A percentile compares a stretch with the other conserved stretches of the same genome.
phyloP scores from a whole-genome alignment of 1,140 invertebrate genomes.

The Steinernema khuongi region DNA sequence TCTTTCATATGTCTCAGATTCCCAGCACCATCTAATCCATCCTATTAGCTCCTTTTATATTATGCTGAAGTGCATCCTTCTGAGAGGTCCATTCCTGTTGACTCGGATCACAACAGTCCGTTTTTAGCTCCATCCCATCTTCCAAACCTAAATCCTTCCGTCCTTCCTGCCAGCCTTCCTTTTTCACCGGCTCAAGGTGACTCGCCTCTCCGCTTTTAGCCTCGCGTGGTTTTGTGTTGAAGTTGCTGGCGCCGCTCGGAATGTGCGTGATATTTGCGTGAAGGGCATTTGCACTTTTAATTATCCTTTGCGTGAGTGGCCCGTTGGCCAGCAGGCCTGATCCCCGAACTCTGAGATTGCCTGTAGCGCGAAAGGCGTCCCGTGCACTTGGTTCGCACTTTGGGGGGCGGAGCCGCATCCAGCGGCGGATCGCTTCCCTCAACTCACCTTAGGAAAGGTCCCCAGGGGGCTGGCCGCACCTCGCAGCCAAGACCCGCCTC shows the following conservation, averaged over 20 bases:
- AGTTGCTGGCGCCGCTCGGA: neutral
- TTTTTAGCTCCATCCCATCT: too few species aligned
- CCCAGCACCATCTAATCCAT: too few species aligned
- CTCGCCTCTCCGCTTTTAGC: neutral
- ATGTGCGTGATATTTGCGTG: conserved; percentile 14
- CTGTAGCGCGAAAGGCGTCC: neutral
- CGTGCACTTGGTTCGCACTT: neutral
- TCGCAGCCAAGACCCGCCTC: neutral
- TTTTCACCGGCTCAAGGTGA: neutral
- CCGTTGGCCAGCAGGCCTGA: conserved; percentile 1
- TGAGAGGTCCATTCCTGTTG: too few species aligned
- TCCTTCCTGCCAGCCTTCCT: too few species aligned
- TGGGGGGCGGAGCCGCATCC: neutral
- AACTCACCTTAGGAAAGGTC: neutral
- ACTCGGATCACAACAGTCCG: too few species aligned
- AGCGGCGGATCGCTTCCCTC: neutral
- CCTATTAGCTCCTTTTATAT: too few species aligned
- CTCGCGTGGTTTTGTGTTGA: neutral
- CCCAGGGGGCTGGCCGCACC: neutral
- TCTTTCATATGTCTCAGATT: too few species aligned
- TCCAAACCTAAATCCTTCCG: too few species aligned
- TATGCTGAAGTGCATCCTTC: too few species aligned
- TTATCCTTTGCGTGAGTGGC: neutral
- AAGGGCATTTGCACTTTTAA: conserved; percentile 6
- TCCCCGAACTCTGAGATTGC: conserved; percentile 13